phyloP scores from a whole-genome alignment of 1,140 invertebrate species.

The Eueides isabella region DNA sequence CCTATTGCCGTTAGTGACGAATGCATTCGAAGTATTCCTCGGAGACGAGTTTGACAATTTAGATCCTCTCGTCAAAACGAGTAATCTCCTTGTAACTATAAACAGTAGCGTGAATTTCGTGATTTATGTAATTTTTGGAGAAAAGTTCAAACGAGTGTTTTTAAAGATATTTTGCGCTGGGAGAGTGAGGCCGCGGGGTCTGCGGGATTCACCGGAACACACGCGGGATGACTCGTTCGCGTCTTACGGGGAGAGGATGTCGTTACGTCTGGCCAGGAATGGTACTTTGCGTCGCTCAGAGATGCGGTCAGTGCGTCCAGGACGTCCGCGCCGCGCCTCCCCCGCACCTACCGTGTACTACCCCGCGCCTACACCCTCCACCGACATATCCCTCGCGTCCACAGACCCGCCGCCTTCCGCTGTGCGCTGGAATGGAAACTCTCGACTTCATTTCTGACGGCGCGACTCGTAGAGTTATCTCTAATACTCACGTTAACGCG shows the following conservation, averaged over 20 bases:
- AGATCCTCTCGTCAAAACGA: constrained; percentile 91
- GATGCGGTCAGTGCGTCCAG: constrained; percentile 35
- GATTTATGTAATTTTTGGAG: constrained; percentile 98
- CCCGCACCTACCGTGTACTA: constrained; percentile 67
- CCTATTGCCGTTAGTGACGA: constrained; percentile 93
- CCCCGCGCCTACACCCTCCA: constrained; percentile 60
- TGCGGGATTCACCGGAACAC: constrained; percentile 86
- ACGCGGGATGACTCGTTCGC: constrained; percentile 90
- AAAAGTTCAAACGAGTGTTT: constrained; percentile 96
- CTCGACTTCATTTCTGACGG: constrained; percentile 51
- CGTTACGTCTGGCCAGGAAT: constrained; percentile 85
- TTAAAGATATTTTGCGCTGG: constrained; percentile 92
- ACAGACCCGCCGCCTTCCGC: constrained; percentile 44
- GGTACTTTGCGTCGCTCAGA: constrained; percentile 64
- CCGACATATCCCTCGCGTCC: constrained; percentile 50
- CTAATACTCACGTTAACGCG: constrained; percentile 29
- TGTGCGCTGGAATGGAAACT: constrained; percentile 53
- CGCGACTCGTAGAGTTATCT: constrained; percentile 27
- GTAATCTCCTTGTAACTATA: constrained; percentile 96
- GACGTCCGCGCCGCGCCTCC: constrained; percentile 44
- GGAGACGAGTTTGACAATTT: constrained; percentile 85
- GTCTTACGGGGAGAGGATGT: constrained; percentile 87
- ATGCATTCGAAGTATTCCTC: constrained; percentile 91
- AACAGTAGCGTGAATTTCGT: constrained; percentile 99
- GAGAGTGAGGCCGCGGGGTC: constrained; percentile 79